phyloP scores from a whole-genome alignment of 2,888 invertebrate genomes.

The Nomada ruficornis region DNA sequence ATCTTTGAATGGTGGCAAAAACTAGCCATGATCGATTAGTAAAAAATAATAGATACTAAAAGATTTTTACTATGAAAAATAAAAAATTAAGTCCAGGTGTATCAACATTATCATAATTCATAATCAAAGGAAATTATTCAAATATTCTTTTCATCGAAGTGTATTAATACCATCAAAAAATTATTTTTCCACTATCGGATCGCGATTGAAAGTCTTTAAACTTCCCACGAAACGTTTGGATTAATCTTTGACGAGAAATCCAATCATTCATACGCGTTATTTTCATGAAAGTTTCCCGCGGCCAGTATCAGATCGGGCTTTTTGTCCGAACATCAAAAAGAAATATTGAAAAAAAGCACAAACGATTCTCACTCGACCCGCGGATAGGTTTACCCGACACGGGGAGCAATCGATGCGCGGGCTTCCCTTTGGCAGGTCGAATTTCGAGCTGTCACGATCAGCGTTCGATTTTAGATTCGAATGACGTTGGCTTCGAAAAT shows the following conservation, averaged over 20 bases:
- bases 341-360: background rate
- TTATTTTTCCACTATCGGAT: too few species aligned
- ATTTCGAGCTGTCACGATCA: slow-evolving; percentile 53
- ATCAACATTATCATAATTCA: too few species aligned
- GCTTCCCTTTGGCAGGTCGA: slow-evolving; percentile 12
- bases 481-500: slow-evolving; percentile 49
- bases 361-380: background rate
- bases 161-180: too few species aligned
- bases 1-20: background rate
- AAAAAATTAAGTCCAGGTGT: too few species aligned
- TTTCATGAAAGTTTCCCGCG: background rate
- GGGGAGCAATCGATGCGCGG: slow-evolving; percentile 19
- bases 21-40: background rate
- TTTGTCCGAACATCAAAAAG: background rate
- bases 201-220: background rate
- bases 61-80: background rate
- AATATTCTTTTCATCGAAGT: too few species aligned
- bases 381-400: slow-evolving; percentile 4
- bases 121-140: too few species aligned
- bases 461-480: slow-evolving; percentile 46
- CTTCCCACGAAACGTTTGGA: background rate
- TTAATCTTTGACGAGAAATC: background rate
- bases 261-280: background rate
- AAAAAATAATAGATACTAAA: background rate
- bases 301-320: background rate